Base-by-base conservation (phyloP, 2,888 invertebrate genomes). In the Malthinus flaveolus region DNA sequence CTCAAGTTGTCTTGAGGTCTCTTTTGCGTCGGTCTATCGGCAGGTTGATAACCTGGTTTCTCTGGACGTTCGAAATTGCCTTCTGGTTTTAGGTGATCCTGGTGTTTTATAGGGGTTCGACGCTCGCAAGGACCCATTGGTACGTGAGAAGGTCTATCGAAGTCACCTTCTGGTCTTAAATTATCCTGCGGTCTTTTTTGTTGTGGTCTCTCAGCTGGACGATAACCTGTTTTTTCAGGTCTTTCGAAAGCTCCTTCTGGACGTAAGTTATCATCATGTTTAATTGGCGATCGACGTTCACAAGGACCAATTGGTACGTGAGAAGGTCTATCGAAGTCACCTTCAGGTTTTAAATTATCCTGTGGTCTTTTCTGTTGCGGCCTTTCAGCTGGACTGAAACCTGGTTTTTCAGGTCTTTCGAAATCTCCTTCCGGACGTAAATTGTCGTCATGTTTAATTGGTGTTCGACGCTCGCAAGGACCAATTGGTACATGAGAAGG, bases 261-360 rank as follows among this genome's bases (percentile, higher is more conserved):
- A 15, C 73, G 72, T 0, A 85, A 72, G 66, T 84, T 84, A 65
- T 84, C 84, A 56, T 79, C 71, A 1, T 78, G 83, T 56, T 74
- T 78, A 1, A 71, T 78, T 3, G 70, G 75, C 31, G 70, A 68
- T 0, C 75, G 78, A 9, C 81, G 71, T 62, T 82, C 82, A 8
- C 75, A 78, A 10, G 81, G 79, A 1, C 66, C 62, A 66, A 70
- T 75, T 47, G 71, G 80, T 9, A 82, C 72, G 63, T 82, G 83
- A 4, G 79, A 80, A n/a, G 81, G 81, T 35, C 73, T 63, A 67
- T 78, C 71, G 64, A 85, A 84, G 0, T 84, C 82, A 0, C 86
- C 85, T 67, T 85, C 85, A 0, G 83, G 81, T 49, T 74, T 73
- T 0, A 87, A 68, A 67, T 87, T 87, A 63, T 87, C 86, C 12